These are phyloP conservation scores for Labeo calbasu DNA, from an alignment of 2,797 vertebrate genomes.

Conservation along the genomic window DNA sequence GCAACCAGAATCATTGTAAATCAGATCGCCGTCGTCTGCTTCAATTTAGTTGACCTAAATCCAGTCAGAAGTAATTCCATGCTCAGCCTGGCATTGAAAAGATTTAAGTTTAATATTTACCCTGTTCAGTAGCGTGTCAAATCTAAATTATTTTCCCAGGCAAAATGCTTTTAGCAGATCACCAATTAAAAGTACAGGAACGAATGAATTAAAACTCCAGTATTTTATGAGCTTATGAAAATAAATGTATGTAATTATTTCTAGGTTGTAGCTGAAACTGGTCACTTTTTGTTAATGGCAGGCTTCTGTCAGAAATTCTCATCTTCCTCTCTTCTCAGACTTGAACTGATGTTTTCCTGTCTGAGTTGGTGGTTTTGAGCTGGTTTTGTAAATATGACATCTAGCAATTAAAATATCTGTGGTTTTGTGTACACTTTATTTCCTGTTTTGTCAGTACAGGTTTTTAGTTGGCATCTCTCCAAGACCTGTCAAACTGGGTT, in stretches of 20 bases:
- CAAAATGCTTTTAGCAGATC: constrained; percentile 15
- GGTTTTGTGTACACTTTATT: neutral
- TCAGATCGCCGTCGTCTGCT: neutral
- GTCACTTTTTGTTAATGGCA: neutral
- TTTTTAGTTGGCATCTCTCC: neutral
- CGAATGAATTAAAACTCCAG: neutral
- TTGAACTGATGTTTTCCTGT: neutral
- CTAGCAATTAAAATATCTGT: neutral
- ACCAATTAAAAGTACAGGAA: neutral
- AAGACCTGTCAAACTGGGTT: neutral
- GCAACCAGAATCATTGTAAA: constrained; percentile 13
- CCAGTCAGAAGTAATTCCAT: constrained; percentile 5
- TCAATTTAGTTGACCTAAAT: constrained; percentile 16
- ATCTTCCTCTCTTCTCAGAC: neutral
- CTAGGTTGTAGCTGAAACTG: neutral
- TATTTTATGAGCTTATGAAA: neutral
- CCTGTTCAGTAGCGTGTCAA: constrained; percentile 24
- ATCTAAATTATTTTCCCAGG: neutral
- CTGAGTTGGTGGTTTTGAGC: neutral
- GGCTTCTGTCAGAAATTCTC: neutral
- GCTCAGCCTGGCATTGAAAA: neutral
- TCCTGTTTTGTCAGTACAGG: neutral
- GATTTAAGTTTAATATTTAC: constrained; percentile 32
- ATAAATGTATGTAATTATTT: neutral
- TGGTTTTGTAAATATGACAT: neutral